Base-by-base conservation (phyloP, 2,888 invertebrate genomes). In the Platynereis dumerilii region DNA sequence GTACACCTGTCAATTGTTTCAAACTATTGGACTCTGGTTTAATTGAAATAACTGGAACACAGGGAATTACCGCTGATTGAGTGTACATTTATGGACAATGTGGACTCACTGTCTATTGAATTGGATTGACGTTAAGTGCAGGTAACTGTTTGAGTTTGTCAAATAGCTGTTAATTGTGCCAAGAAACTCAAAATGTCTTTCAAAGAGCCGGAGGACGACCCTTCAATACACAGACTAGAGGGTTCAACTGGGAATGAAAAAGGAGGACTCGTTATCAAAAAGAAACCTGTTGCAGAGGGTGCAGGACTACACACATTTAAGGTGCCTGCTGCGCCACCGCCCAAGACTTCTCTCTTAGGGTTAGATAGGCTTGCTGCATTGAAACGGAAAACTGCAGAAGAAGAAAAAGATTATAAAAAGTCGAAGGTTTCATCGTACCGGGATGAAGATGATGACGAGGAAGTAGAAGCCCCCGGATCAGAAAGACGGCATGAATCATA, bases 291-390 rank as follows among this genome's bases (percentile, higher is more conserved):
- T 15, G 61, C 75, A 29, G 52, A 69, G 2, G 67, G 67, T 26
- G 66, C 67, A n/a, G 12, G 42, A 1, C 10, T n/a, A 26, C 56
- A 57, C 57, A 48, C 42, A 24, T 67, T 67, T 57, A 67, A 67
- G 28, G 20, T 26, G 22, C 64, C 63, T 2, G 65, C 64, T 22
- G 20, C n/a, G 28, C 64, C 63, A 2, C 24, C 62, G 7, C 70
- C 75, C 1, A 69, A 68, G 57, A 59, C 67, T 22, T 86, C 85
- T 2, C 65, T 83, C 15, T 73, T 85, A 10, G 86, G 86, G 0
- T 72, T 86, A 34, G 86, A 86, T 65, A 78, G 74, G 68, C 72
- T 86, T 15, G 86, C 85, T 10, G 81, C 79, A 2, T 77, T 75
- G 12, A 85, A 85, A 69, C 72, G 84, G 10, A 76, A 75, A 26